Evolutionary conservation across 2,113 vertebrate genomes (phyloP).

Genomic region (Strix aluco): DNA sequence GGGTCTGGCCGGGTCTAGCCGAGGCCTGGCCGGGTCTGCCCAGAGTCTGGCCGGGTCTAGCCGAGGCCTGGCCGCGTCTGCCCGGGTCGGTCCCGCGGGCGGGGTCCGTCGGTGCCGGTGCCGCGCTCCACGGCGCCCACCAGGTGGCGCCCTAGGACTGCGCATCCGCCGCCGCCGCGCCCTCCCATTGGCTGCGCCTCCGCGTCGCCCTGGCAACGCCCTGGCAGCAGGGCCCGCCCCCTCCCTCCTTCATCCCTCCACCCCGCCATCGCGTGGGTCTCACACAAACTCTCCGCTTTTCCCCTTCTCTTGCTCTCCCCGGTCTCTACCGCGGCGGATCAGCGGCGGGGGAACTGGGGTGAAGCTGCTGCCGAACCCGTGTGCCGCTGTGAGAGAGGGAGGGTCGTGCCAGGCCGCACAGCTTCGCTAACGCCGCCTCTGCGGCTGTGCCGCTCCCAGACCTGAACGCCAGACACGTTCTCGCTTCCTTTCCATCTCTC

Average conservation of each 20-base stretch:
- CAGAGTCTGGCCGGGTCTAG: too few relatives aligned
- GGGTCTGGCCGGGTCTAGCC: too few relatives aligned
- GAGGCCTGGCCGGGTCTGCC: too few relatives aligned
- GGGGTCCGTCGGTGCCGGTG: neutral
- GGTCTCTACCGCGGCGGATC: accelerated
- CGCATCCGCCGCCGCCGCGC: neutral
- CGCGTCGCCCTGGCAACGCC: neutral
- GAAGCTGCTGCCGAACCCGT: neutral
- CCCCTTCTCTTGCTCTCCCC: neutral
- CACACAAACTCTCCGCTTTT: accelerated
- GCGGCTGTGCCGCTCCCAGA: neutral
- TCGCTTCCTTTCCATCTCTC: too few relatives aligned
- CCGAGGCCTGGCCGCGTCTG: too few relatives aligned
- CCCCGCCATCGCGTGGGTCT: accelerated
- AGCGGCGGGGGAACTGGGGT: neutral
- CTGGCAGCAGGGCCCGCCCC: neutral
- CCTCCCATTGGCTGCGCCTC: neutral
- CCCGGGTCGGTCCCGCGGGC: too few relatives aligned
- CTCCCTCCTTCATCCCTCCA: neutral
- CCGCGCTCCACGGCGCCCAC: neutral
- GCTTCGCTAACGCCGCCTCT: neutral
- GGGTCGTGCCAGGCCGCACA: neutral
- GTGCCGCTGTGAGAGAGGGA: accelerated
- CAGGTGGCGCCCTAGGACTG: neutral
- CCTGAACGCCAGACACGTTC: neutral